Conservation (phyloP, 1,140 invertebrate genomes). For the Periplaneta americana region DNA sequence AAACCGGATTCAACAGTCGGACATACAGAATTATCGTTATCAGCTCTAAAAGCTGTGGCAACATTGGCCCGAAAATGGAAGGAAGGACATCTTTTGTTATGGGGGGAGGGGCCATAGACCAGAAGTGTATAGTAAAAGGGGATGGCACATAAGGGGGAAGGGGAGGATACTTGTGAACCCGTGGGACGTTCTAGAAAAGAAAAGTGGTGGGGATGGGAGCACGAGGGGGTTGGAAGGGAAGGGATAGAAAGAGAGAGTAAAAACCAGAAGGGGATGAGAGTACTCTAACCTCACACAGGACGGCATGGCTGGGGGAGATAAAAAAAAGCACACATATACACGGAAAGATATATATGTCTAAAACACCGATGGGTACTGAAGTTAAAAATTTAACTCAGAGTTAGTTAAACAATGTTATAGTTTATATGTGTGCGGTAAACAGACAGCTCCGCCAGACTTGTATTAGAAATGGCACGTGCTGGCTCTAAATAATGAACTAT, state of each 20-base stretch:
- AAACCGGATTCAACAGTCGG: not conserved
- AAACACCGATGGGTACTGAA: not conserved
- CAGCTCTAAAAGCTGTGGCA: not conserved
- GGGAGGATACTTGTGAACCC: not conserved
- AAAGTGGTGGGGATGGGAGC: not conserved
- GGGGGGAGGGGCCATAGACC: not conserved
- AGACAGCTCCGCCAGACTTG: not conserved
- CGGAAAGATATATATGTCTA: not conserved
- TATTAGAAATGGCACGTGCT: not conserved
- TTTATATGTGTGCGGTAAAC: not conserved
- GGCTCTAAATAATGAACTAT: not conserved
- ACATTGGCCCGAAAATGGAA: not conserved
- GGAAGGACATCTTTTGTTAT: not conserved
- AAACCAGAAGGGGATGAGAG: not conserved
- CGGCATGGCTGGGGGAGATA: not conserved
- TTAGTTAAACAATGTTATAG: not conserved
- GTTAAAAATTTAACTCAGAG: not conserved
- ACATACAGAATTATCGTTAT: not conserved
- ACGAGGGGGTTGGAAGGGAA: not conserved
- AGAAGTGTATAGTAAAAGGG: not conserved
- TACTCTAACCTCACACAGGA: not conserved
- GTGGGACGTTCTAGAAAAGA: not conserved
- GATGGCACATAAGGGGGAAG: not conserved
- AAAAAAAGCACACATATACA: not conserved
- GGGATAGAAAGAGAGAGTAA: not conserved